These are phyloP conservation scores for Euura saliciscinereae DNA, from an alignment of 1,140 invertebrate genomes.

Conservation along the genomic window DNA sequence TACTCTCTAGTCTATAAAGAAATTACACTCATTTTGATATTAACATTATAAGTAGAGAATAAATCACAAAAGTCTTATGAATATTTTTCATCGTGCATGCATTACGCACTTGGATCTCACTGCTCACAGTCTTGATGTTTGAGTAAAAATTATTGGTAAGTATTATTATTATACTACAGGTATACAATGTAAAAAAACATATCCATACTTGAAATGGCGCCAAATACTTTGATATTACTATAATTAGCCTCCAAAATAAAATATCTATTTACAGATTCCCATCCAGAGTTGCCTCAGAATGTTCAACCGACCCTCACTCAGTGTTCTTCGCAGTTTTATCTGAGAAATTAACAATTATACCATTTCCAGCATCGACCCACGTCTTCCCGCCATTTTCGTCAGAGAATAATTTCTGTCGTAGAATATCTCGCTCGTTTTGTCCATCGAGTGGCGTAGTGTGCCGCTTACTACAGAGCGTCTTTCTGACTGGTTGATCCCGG, in stretches of 20 bases:
- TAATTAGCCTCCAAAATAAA: conserved; percentile 4
- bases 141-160: too few relatives aligned
- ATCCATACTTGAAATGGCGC: neutral
- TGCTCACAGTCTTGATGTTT: too few relatives aligned
- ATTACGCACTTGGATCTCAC: too few relatives aligned
- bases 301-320: neutral
- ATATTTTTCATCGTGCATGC: too few relatives aligned
- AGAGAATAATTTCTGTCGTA: conserved; percentile 48
- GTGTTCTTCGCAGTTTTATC: conserved; percentile 28
- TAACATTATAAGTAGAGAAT: too few relatives aligned
- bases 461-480: conserved; percentile 23
- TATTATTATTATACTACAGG: too few relatives aligned
- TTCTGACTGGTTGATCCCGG: conserved; percentile 14
- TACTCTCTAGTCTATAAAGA: too few relatives aligned
- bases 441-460: conserved; percentile 18
- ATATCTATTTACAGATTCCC: neutral
- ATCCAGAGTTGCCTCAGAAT: neutral
- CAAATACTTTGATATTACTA: conserved; percentile 8
- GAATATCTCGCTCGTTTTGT: conserved; percentile 33
- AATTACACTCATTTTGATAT: too few relatives aligned
- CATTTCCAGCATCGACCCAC: conserved; percentile 51
- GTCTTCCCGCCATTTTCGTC: conserved; percentile 30
- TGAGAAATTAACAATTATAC: conserved; percentile 50
- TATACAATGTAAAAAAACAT: neutral
- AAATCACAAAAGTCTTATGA: too few relatives aligned